These are phyloP conservation scores for Marmota monax DNA, from an alignment of 2,113 vertebrate species.

Conservation along the genomic window DNA sequence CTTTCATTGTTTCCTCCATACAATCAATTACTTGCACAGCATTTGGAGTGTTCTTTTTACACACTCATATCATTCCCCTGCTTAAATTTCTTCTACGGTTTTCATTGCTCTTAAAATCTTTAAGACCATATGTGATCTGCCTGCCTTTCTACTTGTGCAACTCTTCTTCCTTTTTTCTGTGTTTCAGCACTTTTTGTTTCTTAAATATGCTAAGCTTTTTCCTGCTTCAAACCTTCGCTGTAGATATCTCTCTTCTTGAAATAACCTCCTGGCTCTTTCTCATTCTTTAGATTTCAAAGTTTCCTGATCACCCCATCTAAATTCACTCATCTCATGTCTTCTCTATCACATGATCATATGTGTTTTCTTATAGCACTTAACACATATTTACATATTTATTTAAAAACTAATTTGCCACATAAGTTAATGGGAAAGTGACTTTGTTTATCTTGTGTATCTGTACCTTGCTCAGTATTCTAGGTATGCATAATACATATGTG, in stretches of 20 bases:
- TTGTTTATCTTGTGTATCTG: background rate
- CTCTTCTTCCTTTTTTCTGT: background rate
- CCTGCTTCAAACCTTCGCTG: background rate
- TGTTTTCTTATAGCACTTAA: background rate
- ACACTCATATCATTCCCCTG: background rate
- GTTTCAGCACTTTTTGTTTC: background rate
- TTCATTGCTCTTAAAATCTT: background rate
- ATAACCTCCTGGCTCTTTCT: constrained; percentile 35
- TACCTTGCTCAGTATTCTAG: background rate
- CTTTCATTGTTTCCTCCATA: background rate
- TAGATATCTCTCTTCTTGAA: background rate
- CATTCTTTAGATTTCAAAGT: constrained; percentile 17
- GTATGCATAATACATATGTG: background rate
- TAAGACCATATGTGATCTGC: background rate
- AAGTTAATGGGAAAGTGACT: background rate
- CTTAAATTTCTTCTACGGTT: background rate
- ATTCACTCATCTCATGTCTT: background rate
- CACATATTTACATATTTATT: constrained; percentile 30
- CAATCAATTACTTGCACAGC: background rate
- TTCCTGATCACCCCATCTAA: constrained; percentile 21
- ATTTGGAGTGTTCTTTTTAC: background rate
- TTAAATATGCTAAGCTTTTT: background rate
- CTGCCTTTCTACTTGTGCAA: background rate
- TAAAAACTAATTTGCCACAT: background rate
- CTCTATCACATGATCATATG: background rate